These are phyloP conservation scores for Aix galericulata DNA, from an alignment of 2,113 vertebrate species.

Conservation along the genomic window DNA sequence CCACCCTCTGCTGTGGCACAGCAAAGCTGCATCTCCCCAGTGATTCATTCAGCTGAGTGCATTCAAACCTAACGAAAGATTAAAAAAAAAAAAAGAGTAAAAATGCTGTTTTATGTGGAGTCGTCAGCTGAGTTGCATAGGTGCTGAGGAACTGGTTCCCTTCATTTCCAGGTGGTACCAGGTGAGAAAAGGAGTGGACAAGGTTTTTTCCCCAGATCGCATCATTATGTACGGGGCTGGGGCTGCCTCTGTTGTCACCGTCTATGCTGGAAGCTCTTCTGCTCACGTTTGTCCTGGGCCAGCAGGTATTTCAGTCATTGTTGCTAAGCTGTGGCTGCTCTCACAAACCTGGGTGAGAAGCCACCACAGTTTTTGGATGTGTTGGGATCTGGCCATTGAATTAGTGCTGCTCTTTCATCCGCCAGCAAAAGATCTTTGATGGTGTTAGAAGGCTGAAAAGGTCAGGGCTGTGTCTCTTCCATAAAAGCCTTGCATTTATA, in stretches of 20 bases:
- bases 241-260: background rate
- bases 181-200: background rate
- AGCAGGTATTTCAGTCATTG: background rate
- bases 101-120: background rate
- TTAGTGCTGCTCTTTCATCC: background rate
- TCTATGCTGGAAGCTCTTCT: background rate
- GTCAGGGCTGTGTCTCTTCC: background rate
- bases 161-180: background rate
- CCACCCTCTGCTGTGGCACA: constrained; percentile 15
- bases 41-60: background rate
- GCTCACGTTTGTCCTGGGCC: background rate
- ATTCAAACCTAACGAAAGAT: background rate
- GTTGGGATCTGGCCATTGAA: background rate
- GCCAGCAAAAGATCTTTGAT: background rate
- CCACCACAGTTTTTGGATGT: too few species aligned
- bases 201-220: background rate
- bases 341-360: background rate
- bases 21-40: constrained; percentile 27
- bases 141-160: background rate
- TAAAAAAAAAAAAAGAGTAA: background rate
- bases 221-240: background rate
- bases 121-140: background rate
- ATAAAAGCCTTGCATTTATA: background rate
- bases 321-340: background rate
- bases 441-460: background rate